These are phyloP conservation scores for Columba livia DNA, from an alignment of 2,113 vertebrate species.

Conservation along the genomic window DNA sequence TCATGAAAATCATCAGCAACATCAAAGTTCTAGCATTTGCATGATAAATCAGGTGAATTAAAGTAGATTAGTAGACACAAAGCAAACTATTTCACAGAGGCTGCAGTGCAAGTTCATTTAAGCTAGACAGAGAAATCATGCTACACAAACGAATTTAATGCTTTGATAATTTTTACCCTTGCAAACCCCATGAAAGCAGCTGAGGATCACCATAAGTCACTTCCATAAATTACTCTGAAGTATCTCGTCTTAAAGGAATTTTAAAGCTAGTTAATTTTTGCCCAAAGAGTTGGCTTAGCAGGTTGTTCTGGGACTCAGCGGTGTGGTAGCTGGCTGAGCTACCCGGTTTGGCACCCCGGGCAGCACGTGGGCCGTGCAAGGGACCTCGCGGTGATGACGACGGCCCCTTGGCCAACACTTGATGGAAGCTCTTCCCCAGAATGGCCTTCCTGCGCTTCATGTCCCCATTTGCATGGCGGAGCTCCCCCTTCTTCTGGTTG, in stretches of 20 bases:
- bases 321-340: conserved; percentile 84
- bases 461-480: conserved; percentile 76
- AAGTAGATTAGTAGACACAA: conserved; percentile 83
- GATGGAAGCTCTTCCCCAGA: conserved; percentile 76
- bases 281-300: conserved; percentile 96
- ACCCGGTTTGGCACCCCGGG: conserved; percentile 76
- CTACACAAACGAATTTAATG: conserved; percentile 74
- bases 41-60: conserved; percentile 82
- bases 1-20: conserved; percentile 81
- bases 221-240: conserved; percentile 86
- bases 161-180: conserved; percentile 69
- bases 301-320: conserved; percentile 92
- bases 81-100: conserved; percentile 83
- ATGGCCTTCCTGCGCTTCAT: conserved; percentile 81
- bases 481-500: conserved; percentile 79
- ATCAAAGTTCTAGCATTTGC: conserved; percentile 81
- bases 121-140: conserved; percentile 77
- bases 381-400: conserved; percentile 75
- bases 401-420: conserved; percentile 81
- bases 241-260: conserved; percentile 95
- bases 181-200: conserved; percentile 71
- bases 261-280: conserved; percentile 98
- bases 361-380: conserved; percentile 76
- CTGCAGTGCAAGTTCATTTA: conserved; percentile 89
- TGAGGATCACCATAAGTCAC: conserved; percentile 69